Evolutionary conservation across 23 tunicate genomes (phyloP), one percentile per base, ranked within the genome.

Genomic region (Styela plicata): DNA sequence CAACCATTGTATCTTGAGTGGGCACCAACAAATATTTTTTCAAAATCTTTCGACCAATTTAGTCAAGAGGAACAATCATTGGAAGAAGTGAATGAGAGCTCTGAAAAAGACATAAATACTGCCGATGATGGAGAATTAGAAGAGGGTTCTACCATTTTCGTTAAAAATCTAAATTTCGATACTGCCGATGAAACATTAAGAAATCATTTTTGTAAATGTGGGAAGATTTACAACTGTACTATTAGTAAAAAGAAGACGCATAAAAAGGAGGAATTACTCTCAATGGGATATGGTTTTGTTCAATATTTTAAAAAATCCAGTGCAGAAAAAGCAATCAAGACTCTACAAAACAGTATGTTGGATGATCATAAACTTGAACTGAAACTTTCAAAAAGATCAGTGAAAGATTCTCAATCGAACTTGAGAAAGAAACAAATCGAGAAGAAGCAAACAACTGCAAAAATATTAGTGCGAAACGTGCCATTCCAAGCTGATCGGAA

Each of bases 261-360:
- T 33, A 74, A 74, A 35, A 85, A 88, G 31, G 77, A 85, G 26
- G 76, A 63, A 36, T 35, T 85, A 24, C 63, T 96, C 19, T 96
- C 99, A 1, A 91, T 96, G 97, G 99, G 99, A 0, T 96, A 96
- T 80, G 99, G 99, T 7, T 96, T 93, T 82, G 94, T 91, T 28
- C 63, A 83, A 22, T 87, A 65, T 79, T 76, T 82, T 31, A 66
- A 69, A 67, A 63, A 22, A 2, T 36, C 63, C 22, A 90, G 84
- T 61, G 97, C 90, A 5, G 70, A 77, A 53, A 35, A 81, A 63
- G 94, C 95, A 1, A 34, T 96, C 24, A 87, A 82, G 85, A 84
- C 71, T 35, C 34, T 96, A 20, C 97, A 96, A 64, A 44, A 79
- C 63, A 61, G 84, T 0, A 31, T 77, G 83, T 68, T 96, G 30